Evolutionary conservation across 2,797 vertebrate genomes (phyloP), one percentile per base, ranked within the genome.

Genomic region (Buphagus erythrorhynchus): DNA sequence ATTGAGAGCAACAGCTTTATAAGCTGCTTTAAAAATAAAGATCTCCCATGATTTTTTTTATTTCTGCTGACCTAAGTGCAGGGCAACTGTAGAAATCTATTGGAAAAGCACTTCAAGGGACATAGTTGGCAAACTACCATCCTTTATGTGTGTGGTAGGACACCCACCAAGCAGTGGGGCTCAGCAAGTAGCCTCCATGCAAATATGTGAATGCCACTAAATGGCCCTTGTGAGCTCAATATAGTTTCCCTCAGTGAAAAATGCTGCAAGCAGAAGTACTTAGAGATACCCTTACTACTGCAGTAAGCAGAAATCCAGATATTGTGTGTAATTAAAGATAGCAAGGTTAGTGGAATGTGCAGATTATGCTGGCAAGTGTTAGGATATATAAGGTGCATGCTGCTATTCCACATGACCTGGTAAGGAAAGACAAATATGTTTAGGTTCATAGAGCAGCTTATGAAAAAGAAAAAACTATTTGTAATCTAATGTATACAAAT

Each of bases 231-330:
- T 66, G 88, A 74, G 73, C 57, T 88, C 74, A 62, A 5, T 66
- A 57, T 16, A 79, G 29, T 36, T 74, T 84, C 31, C 57, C 69
- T 75, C 38, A 36, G 77, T 86, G 67, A 88, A 71, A 93, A 88
- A 78, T 18, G 11, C 26, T 87, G 40, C 42, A 55, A 74, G 61
- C 28, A 83, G 57, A 73, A 89, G 57, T 83, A 46, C 45, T 79
- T 57, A 61, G 17, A 67, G 72, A 36, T 57, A 79, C 26, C 15
- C 52, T 67, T 85, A 62, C 29, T 73, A 35, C 55, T 48, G 24
- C 16, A 55, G 67, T 85, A 85, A 85, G 79, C 67, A 90, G 59
- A 90, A 96, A 90, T 81, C n/a, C 62, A 73, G 71, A 48, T 86
- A 68, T 9, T 42, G 51, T 20, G 3, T 46, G 36, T 66, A 59